Evolutionary conservation across 2,797 vertebrate genomes (phyloP).

Genomic region (Masticophis lateralis): DNA sequence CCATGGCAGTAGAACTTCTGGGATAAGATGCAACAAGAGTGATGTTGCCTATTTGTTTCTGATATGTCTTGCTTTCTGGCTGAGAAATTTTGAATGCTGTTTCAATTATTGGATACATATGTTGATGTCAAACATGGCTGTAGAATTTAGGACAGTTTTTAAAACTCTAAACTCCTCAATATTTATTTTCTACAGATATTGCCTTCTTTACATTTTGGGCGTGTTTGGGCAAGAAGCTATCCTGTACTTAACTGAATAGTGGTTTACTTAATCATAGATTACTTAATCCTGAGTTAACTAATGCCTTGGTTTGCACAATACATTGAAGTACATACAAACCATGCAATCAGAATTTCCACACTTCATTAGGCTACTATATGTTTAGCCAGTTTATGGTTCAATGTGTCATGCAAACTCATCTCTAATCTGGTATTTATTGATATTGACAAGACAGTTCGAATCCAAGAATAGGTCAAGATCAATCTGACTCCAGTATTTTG

Average conservation of each 20-base stretch:
- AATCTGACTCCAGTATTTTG: neutral
- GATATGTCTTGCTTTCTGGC: neutral
- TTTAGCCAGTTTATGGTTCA: neutral
- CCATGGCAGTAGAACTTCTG: neutral
- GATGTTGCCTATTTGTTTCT: neutral
- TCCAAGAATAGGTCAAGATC: neutral
- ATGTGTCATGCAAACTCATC: neutral
- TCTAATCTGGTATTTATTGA: neutral
- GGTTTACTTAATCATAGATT: neutral
- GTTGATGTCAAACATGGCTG: neutral
- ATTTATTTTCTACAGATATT: neutral
- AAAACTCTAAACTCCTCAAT: neutral
- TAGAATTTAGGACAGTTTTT: neutral
- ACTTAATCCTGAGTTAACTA: neutral
- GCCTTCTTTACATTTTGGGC: neutral
- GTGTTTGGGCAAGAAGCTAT: neutral
- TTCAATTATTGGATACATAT: neutral
- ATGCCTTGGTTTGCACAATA: neutral
- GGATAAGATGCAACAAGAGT: neutral
- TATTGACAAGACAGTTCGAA: neutral
- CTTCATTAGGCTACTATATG: neutral
- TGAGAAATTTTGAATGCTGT: neutral
- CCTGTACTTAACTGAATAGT: neutral
- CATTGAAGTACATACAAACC: neutral
- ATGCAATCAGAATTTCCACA: neutral